Percentiles rank a stretch among this genome's conserved stretches.
Evolutionary conservation across 1,140 invertebrate species (phyloP).

Genomic region (Chironomus tepperi): DNA sequence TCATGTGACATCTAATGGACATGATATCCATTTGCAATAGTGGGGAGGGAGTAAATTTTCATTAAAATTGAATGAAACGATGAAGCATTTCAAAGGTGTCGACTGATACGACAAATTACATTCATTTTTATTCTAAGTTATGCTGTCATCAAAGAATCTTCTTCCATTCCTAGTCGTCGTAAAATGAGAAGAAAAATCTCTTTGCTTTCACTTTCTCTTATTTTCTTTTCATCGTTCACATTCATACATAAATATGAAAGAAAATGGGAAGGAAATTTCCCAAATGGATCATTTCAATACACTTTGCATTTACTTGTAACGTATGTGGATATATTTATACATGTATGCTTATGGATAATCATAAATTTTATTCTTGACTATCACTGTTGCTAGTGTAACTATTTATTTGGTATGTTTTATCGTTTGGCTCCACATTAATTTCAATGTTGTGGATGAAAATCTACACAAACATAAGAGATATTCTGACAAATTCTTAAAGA

Average conservation of each 20-base stretch:
- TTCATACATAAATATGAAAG: no score
- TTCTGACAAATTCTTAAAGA: no score
- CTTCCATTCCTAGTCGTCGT: neutral
- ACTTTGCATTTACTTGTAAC: neutral
- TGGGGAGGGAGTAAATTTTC: neutral
- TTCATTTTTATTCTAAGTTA: constrained; percentile 3
- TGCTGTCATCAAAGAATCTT: neutral
- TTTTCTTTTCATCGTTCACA: no score
- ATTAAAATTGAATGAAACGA: neutral
- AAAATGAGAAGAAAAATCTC: neutral
- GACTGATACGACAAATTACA: constrained; percentile 12
- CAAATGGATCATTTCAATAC: constrained; percentile 1
- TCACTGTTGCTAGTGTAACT: neutral
- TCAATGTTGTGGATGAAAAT: neutral
- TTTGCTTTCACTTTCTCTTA: neutral
- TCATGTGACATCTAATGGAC: constrained; percentile 6
- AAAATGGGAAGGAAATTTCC: neutral
- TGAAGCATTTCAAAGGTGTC: constrained; percentile 4
- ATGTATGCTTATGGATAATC: neutral
- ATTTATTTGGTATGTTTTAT: neutral
- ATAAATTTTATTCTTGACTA: neutral
- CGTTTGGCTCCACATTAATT: no score
- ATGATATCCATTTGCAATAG: neutral
- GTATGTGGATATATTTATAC: neutral
- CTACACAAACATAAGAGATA: neutral